Conservation (phyloP, 2,888 invertebrate species). For the Torymus tubicola region DNA sequence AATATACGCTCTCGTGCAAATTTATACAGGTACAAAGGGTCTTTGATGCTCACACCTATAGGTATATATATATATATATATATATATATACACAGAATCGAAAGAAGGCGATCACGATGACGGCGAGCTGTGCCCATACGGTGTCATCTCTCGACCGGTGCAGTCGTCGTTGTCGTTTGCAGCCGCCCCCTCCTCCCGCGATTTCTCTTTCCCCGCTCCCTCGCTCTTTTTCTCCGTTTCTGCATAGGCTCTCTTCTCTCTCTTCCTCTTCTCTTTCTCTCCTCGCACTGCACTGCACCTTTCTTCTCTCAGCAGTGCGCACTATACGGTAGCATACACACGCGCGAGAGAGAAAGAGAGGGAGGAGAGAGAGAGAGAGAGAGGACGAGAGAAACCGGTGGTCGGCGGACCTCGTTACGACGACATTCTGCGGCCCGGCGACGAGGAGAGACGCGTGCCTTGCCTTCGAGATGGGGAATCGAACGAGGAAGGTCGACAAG, state of each 20-base stretch:
- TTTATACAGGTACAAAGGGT: no score
- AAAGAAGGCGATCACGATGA: not conserved
- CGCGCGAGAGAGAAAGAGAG: constrained; percentile 54
- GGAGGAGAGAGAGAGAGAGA: constrained; percentile 52
- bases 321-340: constrained; percentile 11
- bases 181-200: constrained; percentile 54
- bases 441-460: constrained; percentile 73
- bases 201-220: constrained; percentile 52
- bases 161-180: not conserved
- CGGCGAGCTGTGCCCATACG: not conserved
- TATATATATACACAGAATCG: not conserved
- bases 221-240: constrained; percentile 41
- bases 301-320: not conserved
- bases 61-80: not conserved
- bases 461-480: constrained; percentile 74
- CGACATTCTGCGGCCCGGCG: constrained; percentile 73
- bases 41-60: no score
- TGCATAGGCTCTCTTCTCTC: constrained; percentile 13
- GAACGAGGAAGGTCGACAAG: constrained; percentile 60
- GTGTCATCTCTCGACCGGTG: constrained; percentile 31
- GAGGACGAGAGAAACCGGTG: constrained; percentile 61
- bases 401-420: constrained; percentile 74
- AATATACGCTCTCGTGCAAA: no score
- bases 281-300: not conserved
- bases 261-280: not conserved